Percentiles rank a stretch among this genome's conserved stretches.
Conservation (phyloP, 2,888 invertebrate species). For the Teinopalpus imperialis region DNA sequence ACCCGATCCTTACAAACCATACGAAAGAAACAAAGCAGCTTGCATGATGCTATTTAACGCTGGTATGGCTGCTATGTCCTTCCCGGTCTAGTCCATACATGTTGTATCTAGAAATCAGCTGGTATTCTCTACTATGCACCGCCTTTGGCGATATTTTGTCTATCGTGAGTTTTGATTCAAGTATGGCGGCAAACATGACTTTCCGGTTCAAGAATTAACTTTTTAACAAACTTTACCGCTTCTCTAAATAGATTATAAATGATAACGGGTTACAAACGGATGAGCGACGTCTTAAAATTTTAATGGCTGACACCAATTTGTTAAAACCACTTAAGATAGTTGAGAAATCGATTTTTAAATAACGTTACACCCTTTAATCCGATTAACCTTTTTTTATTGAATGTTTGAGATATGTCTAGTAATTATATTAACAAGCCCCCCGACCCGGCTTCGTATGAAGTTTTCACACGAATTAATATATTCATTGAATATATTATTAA, state of each 20-base stretch:
- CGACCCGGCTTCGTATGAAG: neutral
- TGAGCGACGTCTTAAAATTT: conserved; percentile 18
- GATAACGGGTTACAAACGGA: conserved; percentile 20
- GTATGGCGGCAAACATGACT: conserved; percentile 3
- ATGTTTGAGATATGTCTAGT: conserved; percentile 6
- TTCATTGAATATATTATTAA: no score
- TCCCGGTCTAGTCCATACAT: no score
- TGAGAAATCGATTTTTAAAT: conserved; percentile 17
- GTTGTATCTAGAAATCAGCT: no score
- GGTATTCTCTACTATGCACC: no score
- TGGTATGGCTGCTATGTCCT: no score
- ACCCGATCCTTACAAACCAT: no score
- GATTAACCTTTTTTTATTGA: conserved; percentile 9
- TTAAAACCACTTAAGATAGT: conserved; percentile 14
- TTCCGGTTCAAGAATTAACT: conserved; percentile 18
- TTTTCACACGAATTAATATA: neutral
- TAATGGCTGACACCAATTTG: conserved; percentile 24
- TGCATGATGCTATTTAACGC: no score
- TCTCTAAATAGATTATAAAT: conserved; percentile 18
- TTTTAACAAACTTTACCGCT: conserved; percentile 14
- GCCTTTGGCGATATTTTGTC: no score
- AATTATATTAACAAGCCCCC: conserved; percentile 6
- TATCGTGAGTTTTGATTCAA: no score
- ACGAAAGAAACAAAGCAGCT: no score
- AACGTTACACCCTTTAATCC: conserved; percentile 5